Conservation (phyloP, 2,113 vertebrate genomes). For the Microtus pennsylvanicus region DNA sequence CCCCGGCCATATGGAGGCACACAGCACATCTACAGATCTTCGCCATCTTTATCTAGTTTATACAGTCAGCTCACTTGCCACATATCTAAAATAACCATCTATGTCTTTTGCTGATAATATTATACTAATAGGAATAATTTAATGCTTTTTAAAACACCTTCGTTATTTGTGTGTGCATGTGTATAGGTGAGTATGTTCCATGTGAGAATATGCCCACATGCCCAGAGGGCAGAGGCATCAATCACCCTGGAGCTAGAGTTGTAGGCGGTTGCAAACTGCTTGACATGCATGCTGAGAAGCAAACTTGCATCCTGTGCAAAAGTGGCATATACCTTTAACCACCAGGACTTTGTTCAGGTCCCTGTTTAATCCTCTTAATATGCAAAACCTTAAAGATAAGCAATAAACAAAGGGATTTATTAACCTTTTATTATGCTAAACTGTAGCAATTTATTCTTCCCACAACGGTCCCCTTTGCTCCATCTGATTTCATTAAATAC, state of each 20-base stretch:
- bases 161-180: neutral
- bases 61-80: neutral
- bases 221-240: neutral
- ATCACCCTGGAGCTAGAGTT: neutral
- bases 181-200: neutral
- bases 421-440: neutral
- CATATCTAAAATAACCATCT: neutral
- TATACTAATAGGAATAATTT: neutral
- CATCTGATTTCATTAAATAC: neutral
- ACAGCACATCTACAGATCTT: neutral
- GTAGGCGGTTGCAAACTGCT: neutral
- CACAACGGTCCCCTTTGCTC: conserved; percentile 46
- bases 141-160: neutral
- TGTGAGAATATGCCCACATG: neutral
- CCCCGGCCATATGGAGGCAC: neutral
- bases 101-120: neutral
- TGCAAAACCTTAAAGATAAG: conserved; percentile 4
- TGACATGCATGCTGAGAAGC: neutral
- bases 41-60: conserved; percentile 13
- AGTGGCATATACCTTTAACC: neutral
- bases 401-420: neutral
- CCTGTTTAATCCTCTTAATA: neutral
- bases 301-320: neutral
- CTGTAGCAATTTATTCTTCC: conserved; percentile 22
- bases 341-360: neutral